Percentiles rank a stretch among this genome's conserved stretches.
Conservation (phyloP, 2,888 invertebrate species). For the Leucophenga montana region DNA sequence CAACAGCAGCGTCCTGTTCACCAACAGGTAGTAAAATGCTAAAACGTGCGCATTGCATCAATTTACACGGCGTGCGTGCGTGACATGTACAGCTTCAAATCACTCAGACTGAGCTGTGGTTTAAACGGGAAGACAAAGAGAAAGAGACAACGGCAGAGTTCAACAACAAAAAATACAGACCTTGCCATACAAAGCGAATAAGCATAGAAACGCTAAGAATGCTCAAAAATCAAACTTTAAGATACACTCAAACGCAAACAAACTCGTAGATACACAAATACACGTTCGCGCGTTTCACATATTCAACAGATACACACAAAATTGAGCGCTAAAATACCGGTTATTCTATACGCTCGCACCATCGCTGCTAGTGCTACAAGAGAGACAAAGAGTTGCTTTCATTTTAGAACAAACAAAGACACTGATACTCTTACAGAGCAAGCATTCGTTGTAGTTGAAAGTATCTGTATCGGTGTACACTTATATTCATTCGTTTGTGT, state of each 20-base stretch:
- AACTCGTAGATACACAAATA: conserved; percentile 1
- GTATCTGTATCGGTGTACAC: not conserved
- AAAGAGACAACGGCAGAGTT: too few species aligned
- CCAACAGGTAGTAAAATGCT: conserved; percentile 69
- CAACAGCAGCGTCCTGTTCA: conserved; percentile 35
- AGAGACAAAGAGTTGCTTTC: conserved; percentile 61
- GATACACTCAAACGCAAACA: conserved; percentile 44
- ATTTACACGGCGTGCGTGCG: conserved; percentile 61
- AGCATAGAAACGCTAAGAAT: conserved; percentile 20
- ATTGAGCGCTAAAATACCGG: conserved; percentile 29
- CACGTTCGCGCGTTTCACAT: not conserved
- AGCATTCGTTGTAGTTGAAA: conserved; percentile 18
- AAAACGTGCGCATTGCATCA: conserved; percentile 67
- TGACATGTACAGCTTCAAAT: conserved; percentile 54
- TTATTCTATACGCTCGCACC: too few species aligned
- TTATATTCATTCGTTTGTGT: conserved; percentile 34
- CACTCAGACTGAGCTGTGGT: not conserved
- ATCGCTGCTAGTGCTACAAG: not conserved
- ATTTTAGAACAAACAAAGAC: conserved; percentile 53
- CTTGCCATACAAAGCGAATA: conserved; percentile 13
- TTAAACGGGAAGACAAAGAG: not conserved
- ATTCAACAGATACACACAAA: conserved; percentile 59
- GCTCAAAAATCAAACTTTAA: conserved; percentile 33
- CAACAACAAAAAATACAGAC: not conserved
- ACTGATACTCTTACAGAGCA: too few species aligned